A percentile compares a stretch with the other conserved stretches of the same genome.
These are phyloP conservation scores for Calephelis nemesis DNA, from an alignment of 1,140 invertebrate genomes.

Conservation along the genomic window DNA sequence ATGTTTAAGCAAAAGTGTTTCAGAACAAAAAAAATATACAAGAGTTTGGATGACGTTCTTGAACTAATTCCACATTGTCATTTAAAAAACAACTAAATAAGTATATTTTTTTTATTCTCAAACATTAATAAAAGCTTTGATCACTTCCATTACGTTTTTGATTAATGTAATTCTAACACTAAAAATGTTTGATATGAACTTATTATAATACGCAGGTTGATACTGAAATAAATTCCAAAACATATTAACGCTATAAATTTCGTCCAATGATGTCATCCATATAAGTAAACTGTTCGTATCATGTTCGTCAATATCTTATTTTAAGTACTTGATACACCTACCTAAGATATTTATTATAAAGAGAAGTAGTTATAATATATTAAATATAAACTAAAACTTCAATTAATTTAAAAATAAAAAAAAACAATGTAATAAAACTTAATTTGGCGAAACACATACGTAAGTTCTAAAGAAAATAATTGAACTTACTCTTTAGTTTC, in stretches of 20 bases:
- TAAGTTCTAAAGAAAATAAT: no score
- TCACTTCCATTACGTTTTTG: conserved; percentile 13
- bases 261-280: background rate
- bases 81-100: background rate
- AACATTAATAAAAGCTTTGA: background rate
- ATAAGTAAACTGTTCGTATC: background rate
- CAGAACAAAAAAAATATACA: conserved; percentile 4
- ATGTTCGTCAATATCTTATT: no score
- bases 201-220: background rate
- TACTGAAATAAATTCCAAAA: background rate
- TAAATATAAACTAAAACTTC: no score
- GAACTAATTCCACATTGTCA: background rate
- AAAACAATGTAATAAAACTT: no score
- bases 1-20: conserved; percentile 2
- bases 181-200: background rate
- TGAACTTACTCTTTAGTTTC: no score
- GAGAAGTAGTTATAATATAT: no score
- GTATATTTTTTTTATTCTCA: conserved; percentile 11
- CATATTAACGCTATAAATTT: no score
- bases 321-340: no score
- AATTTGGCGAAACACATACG: no score
- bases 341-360: no score
- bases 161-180: conserved; percentile 1
- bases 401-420: no score
- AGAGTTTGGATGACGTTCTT: background rate